phyloP scores from a whole-genome alignment of 2,113 vertebrate species.

The Marmota flaviventris region DNA sequence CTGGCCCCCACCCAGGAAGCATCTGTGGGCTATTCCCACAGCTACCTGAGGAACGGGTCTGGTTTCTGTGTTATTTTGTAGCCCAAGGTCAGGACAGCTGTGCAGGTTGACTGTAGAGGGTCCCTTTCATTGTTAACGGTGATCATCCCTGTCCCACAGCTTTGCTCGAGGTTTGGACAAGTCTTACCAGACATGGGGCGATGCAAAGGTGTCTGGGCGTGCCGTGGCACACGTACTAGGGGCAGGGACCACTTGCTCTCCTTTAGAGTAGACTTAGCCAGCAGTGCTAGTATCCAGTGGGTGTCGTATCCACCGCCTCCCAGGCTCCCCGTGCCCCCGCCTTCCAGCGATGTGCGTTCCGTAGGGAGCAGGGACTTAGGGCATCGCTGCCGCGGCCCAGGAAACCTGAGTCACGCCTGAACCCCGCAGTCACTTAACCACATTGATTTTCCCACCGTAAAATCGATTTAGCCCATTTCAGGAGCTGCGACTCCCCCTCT shows the following conservation, averaged over 20 bases:
- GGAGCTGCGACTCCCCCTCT: background rate
- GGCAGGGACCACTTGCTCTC: fast-evolving
- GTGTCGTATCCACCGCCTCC: fast-evolving
- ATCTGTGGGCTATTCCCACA: background rate
- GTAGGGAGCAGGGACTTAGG: background rate
- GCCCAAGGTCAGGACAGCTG: background rate
- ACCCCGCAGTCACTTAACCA: background rate
- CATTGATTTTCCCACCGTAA: background rate
- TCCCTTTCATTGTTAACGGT: background rate
- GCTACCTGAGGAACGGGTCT: background rate
- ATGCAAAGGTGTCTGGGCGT: fast-evolving
- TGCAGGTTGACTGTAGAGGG: background rate
- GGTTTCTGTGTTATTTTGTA: background rate
- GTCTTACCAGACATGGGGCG: fast-evolving
- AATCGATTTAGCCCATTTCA: background rate
- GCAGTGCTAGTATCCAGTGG: background rate
- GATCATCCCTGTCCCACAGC: background rate
- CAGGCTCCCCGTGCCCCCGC: background rate
- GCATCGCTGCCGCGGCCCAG: no score
- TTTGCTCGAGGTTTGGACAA: background rate
- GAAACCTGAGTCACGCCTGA: background rate
- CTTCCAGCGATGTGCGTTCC: background rate
- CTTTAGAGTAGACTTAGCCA: background rate
- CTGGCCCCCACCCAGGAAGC: background rate
- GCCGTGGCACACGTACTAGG: fast-evolving